Conservation (phyloP, 2,797 vertebrate genomes). For the Buphagus erythrorhynchus region DNA sequence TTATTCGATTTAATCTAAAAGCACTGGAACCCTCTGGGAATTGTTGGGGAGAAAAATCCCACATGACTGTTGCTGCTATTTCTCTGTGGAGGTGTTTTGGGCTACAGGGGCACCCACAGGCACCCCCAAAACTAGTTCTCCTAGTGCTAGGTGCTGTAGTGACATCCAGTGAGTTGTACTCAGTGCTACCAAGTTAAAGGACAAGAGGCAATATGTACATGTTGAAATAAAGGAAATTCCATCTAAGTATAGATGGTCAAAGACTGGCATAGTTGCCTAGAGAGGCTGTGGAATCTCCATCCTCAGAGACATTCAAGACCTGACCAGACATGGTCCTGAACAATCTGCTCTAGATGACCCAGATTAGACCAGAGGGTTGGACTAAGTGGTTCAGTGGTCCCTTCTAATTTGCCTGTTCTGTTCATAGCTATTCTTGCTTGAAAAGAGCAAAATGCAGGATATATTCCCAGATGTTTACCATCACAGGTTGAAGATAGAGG, state of each 20-base stretch:
- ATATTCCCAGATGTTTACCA: background rate
- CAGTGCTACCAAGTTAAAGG: background rate
- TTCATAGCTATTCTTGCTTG: background rate
- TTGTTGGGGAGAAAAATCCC: background rate
- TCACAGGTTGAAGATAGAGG: background rate
- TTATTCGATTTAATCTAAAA: background rate
- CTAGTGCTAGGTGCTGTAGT: background rate
- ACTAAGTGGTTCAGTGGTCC: background rate
- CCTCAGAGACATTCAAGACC: background rate
- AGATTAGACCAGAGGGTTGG: background rate
- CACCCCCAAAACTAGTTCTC: background rate
- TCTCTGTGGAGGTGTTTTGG: rapidly evolving
- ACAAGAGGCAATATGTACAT: background rate
- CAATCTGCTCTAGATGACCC: background rate
- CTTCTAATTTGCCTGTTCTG: background rate
- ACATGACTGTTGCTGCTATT: background rate
- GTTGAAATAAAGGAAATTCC: background rate
- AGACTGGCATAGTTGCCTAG: background rate
- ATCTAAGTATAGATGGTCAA: background rate
- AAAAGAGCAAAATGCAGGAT: background rate
- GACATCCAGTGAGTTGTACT: background rate
- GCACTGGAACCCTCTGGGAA: background rate
- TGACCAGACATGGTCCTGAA: background rate
- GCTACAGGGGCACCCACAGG: background rate
- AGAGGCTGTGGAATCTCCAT: background rate